Base-by-base conservation (phyloP, 2,113 vertebrate species). In the Diglossa brunneiventris region DNA sequence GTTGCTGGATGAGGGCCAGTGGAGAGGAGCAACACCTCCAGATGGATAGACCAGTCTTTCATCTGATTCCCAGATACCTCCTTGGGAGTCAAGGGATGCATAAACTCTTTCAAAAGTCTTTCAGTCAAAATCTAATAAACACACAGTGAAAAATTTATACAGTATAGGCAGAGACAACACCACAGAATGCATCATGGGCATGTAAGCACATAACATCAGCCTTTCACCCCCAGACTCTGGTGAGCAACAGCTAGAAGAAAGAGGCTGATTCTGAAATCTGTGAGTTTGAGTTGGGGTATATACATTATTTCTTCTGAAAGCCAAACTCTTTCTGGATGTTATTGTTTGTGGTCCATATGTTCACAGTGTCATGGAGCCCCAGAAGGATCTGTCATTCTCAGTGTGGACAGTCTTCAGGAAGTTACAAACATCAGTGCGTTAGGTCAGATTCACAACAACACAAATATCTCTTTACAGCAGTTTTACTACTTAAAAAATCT, bases 81-180 rank as follows among this genome's bases (percentile, higher is more conserved):
- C 42, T 56, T 81, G 49, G 9, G 53, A 84, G 37, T 69, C 77
- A 84, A 15, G 30, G 62, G 20, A 82, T 76, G 22, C 19, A 53
- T 1, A 68, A 17, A 31, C n/a, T 92, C 74, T 76, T 94, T 94
- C 76, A 94, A 47, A 90, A 90, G 86, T 64, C 73, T 94, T 83
- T 95, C 68, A 87, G 39, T 59, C 19, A 93, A 95, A 93, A 81
- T 14, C 22, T 59, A 81, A 67, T 53, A 59, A 89, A 70, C 19
- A 42, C 16, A 23, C 18, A 28, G 15, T 63, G n/a, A 39, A n/a
- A 95, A 84, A 79, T 61, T 10, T 20, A 39, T 28, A 35, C 3
- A 2, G 12, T 5, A 26, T 28, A 63, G 11, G 49, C 24, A 76
- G 24, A 87, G 7, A 42, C 33, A 75, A 22, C 6, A 3, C 26